These are phyloP conservation scores for Tetheella fluctuosa DNA, from an alignment of 2,888 invertebrate genomes.

Conservation along the genomic window DNA sequence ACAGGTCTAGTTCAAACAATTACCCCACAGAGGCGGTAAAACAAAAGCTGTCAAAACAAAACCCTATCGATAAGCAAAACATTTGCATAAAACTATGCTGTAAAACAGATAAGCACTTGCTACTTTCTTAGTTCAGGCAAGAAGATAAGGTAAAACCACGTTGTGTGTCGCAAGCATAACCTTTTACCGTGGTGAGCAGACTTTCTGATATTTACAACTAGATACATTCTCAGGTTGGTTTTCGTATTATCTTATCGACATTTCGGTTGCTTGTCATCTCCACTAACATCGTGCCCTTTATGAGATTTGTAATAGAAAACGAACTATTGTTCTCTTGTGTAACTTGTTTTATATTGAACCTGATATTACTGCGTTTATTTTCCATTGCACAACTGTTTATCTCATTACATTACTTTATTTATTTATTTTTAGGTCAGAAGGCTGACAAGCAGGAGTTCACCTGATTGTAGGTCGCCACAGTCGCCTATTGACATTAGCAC, in stretches of 20 bases:
- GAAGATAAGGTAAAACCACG: slow-evolving; percentile 28
- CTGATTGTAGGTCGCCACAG: no score
- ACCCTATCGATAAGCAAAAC: slow-evolving; percentile 19
- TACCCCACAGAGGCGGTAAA: background rate
- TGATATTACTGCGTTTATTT: background rate
- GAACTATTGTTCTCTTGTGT: background rate
- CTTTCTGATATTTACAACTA: slow-evolving; percentile 37
- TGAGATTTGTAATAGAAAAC: background rate
- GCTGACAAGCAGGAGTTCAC: no score
- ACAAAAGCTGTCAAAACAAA: slow-evolving; percentile 15
- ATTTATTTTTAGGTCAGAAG: no score
- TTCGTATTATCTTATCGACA: slow-evolving; percentile 20
- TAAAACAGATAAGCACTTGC: slow-evolving; percentile 1
- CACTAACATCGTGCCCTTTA: background rate
- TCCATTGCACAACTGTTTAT: background rate
- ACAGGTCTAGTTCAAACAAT: background rate
- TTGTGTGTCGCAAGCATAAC: slow-evolving; percentile 26
- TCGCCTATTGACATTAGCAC: no score
- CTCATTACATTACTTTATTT: background rate
- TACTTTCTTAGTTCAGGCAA: slow-evolving; percentile 21
- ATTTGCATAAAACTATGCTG: slow-evolving; percentile 21
- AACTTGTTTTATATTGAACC: background rate
- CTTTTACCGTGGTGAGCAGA: slow-evolving; percentile 25
- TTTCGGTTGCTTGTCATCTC: background rate
- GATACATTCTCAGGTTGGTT: slow-evolving; percentile 33